Percentiles rank a stretch among this genome's conserved stretches.
Conservation (phyloP, 2,113 vertebrate genomes). For the Anser cygnoides region DNA sequence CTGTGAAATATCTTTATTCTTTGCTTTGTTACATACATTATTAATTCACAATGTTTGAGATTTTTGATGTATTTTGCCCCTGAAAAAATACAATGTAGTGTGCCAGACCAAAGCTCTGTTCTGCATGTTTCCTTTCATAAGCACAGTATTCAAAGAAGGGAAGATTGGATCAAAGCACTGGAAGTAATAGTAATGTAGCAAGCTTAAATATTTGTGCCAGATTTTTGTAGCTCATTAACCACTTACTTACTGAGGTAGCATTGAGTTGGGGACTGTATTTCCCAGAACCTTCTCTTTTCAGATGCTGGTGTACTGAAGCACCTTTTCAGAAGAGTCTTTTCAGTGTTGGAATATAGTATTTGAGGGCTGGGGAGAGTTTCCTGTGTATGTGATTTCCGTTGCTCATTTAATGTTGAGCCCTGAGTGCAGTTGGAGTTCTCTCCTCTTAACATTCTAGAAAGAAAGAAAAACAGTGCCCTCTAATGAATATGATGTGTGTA, state of each 20-base stretch:
- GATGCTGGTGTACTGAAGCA: neutral
- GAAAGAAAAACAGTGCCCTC: slow-evolving; percentile 70
- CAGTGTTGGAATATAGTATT: neutral
- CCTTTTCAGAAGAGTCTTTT: neutral
- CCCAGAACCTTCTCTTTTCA: neutral
- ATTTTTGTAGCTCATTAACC: neutral
- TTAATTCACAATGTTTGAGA: neutral
- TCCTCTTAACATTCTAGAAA: neutral
- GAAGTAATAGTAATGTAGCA: neutral
- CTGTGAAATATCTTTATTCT: neutral
- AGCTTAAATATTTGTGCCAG: neutral
- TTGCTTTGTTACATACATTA: too few relatives aligned
- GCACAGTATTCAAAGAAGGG: neutral
- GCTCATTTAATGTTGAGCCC: neutral
- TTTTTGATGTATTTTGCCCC: neutral
- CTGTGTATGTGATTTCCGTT: neutral
- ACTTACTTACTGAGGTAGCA: neutral
- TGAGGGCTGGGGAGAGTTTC: neutral
- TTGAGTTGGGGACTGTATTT: neutral
- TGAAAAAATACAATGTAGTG: neutral
- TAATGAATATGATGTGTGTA: slow-evolving; percentile 45
- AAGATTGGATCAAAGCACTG: neutral
- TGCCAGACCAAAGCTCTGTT: neutral
- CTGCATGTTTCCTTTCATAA: neutral
- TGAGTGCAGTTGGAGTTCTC: neutral